Conservation (phyloP, 2,113 vertebrate species). For the Callocephalon fimbriatum region DNA sequence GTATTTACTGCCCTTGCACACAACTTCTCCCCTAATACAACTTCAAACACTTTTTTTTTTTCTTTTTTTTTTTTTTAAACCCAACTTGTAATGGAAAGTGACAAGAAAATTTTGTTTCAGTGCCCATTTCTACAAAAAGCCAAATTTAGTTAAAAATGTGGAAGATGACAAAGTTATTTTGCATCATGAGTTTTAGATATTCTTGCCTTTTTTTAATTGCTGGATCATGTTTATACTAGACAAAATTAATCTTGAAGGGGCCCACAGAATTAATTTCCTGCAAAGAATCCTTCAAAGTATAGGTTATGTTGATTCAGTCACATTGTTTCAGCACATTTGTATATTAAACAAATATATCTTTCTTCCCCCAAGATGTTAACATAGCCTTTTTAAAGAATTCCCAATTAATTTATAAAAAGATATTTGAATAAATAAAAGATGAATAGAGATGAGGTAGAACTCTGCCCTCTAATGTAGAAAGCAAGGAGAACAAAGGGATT, state of each 20-base stretch:
- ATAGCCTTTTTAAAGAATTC: conserved; percentile 9
- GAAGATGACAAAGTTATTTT: background rate
- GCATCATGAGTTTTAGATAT: background rate
- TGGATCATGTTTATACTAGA: background rate
- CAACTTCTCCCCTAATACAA: background rate
- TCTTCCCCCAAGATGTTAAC: conserved; percentile 10
- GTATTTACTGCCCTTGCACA: background rate
- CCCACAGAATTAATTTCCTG: background rate
- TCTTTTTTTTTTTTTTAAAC: fast-evolving
- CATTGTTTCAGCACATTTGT: background rate
- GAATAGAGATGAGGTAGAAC: background rate
- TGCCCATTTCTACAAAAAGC: background rate
- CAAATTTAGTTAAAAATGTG: background rate
- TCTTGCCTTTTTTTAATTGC: background rate
- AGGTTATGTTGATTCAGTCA: background rate
- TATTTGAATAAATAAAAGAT: conserved; percentile 43
- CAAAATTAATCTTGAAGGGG: background rate
- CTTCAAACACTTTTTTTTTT: background rate
- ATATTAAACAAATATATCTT: conserved; percentile 22
- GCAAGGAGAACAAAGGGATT: background rate
- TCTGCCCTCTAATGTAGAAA: conserved; percentile 37
- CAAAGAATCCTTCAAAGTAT: background rate
- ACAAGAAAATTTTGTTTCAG: background rate
- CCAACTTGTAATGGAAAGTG: background rate
- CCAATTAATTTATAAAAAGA: conserved; percentile 36